phyloP scores from a whole-genome alignment of 2,888 invertebrate genomes.

The Melanostoma mellinum region DNA sequence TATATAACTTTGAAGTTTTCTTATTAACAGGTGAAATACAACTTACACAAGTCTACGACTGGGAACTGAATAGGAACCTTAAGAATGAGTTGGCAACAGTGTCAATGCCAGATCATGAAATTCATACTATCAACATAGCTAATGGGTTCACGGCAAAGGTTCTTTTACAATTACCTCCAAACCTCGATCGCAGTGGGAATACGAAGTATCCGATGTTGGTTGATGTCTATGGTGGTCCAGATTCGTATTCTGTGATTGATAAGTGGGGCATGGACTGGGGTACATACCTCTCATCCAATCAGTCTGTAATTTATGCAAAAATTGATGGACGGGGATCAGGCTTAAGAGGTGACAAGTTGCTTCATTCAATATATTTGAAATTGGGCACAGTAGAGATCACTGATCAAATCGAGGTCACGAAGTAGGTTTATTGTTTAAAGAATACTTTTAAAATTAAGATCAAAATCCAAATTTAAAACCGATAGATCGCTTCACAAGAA shows the following conservation, averaged over 20 bases:
- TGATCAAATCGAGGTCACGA: conserved; percentile 94
- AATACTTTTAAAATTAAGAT: conserved; percentile 79
- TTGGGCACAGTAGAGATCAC: conserved; percentile 95
- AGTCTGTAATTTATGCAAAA: conserved; percentile 92
- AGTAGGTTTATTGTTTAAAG: conserved; percentile 78
- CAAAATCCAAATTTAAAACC: too few relatives aligned
- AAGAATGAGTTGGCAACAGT: conserved; percentile 82
- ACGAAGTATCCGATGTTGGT: conserved; percentile 91
- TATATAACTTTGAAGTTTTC: neutral
- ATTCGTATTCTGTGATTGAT: conserved; percentile 90
- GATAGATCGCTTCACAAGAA: conserved; percentile 83
- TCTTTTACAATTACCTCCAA: conserved; percentile 88
- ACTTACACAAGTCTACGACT: conserved; percentile 81
- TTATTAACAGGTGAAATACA: conserved; percentile 76
- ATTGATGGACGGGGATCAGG: conserved; percentile 97
- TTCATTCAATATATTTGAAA: conserved; percentile 91
- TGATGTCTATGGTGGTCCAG: conserved; percentile 96
- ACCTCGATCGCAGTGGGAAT: conserved; percentile 86
- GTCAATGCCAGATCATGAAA: conserved; percentile 84
- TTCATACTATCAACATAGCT: conserved; percentile 85
- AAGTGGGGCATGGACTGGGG: conserved; percentile 94
- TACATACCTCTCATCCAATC: conserved; percentile 91
- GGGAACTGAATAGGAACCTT: conserved; percentile 87
- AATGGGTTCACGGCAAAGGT: conserved; percentile 88
- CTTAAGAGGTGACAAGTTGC: conserved; percentile 90